These are phyloP conservation scores for Siniperca undulata DNA, from an alignment of 2,797 vertebrate species.

Conservation along the genomic window DNA sequence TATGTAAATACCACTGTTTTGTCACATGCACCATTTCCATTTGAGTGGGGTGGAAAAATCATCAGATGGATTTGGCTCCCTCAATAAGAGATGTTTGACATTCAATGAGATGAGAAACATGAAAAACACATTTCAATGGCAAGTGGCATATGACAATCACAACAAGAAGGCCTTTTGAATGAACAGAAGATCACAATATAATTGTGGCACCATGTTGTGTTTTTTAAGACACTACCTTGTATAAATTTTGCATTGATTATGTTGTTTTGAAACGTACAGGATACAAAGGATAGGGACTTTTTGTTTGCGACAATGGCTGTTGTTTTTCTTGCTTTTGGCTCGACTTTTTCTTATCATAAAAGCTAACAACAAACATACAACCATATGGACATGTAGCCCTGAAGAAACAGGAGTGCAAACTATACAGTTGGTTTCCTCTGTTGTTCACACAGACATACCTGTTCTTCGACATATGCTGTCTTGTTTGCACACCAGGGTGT, in stretches of 20 bases:
- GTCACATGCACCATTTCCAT: constrained; percentile 84
- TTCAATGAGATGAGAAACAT: constrained; percentile 82
- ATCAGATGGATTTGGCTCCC: constrained; percentile 83
- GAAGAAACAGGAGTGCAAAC: constrained; percentile 48
- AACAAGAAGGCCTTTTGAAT: constrained; percentile 75
- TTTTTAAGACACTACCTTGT: constrained; percentile 73
- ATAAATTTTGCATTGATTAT: constrained; percentile 75
- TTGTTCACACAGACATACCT: constrained; percentile 51
- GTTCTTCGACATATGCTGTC: constrained; percentile 56
- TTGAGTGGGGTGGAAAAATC: constrained; percentile 81
- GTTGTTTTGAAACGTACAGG: constrained; percentile 66
- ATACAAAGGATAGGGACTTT: constrained; percentile 57
- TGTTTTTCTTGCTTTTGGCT: constrained; percentile 36
- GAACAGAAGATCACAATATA: constrained; percentile 76
- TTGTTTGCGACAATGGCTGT: constrained; percentile 41
- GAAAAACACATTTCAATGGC: constrained; percentile 80
- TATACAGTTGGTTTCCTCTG: constrained; percentile 10
- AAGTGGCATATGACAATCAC: constrained; percentile 85
- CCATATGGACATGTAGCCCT: constrained; percentile 52
- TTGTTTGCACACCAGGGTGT: constrained; percentile 53
- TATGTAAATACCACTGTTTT: constrained; percentile 85
- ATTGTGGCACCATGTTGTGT: constrained; percentile 69
- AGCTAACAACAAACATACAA: constrained; percentile 46
- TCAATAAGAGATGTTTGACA: constrained; percentile 84
- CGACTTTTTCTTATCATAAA: constrained; percentile 50